Conservation (phyloP, 1,140 invertebrate genomes). For the Zaprionus ghesquierei region DNA sequence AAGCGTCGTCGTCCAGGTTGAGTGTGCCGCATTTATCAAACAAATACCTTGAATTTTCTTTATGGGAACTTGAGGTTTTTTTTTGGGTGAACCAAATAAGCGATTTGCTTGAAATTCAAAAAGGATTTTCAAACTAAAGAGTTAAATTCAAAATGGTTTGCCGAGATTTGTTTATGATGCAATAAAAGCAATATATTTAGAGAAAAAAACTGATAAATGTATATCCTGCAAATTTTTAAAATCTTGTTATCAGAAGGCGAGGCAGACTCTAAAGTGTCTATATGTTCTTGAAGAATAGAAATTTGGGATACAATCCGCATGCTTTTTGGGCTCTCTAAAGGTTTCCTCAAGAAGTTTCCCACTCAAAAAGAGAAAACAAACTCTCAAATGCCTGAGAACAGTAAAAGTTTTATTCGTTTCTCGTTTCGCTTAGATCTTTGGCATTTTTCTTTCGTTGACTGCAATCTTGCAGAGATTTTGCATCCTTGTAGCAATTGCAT, state of each 20-base stretch:
- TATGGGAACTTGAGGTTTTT: conserved; percentile 17
- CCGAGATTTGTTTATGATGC: not conserved
- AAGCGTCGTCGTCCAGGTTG: conserved; percentile 7
- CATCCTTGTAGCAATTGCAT: conserved; percentile 20
- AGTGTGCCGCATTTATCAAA: conserved; percentile 42
- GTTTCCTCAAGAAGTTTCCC: not conserved
- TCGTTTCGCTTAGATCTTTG: not conserved
- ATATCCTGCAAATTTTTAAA: no score
- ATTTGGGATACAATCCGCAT: no score
- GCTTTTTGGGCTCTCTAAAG: no score
- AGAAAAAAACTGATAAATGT: no score
- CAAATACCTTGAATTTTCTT: conserved; percentile 38
- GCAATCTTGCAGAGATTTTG: conserved; percentile 12
- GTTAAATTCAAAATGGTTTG: not conserved
- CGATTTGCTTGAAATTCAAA: not conserved
- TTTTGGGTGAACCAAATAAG: not conserved
- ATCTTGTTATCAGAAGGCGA: no score
- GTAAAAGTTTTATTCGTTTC: not conserved
- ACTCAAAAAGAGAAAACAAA: not conserved
- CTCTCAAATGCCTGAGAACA: not conserved
- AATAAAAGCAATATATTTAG: no score
- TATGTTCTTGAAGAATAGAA: no score
- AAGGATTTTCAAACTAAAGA: not conserved
- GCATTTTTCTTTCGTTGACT: not conserved
- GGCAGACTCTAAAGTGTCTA: no score